Conservation (phyloP, 2,113 vertebrate genomes). For the Lutjanus erythropterus region DNA sequence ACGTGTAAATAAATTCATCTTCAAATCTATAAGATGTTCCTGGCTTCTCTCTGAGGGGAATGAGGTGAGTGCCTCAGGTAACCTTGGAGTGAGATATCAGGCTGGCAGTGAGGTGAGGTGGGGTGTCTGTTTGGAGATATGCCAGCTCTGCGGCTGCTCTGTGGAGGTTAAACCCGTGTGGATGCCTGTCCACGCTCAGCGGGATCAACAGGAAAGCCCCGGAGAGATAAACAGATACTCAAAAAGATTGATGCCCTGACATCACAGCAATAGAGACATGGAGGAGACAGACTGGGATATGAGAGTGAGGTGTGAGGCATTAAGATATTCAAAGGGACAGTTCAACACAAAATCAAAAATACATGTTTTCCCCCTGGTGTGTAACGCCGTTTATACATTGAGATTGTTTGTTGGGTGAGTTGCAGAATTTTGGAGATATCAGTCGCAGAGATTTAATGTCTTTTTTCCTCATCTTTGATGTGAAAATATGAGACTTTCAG, state of each 20-base stretch:
- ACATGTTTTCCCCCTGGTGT: no score
- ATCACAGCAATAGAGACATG: slow-evolving; percentile 33
- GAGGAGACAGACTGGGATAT: background rate
- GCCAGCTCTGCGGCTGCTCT: slow-evolving; percentile 8
- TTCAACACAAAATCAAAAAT: no score
- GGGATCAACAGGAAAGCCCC: slow-evolving; percentile 52
- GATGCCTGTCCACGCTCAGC: slow-evolving; percentile 33
- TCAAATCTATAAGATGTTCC: background rate
- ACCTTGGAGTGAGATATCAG: slow-evolving; percentile 33
- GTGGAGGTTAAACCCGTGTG: slow-evolving; percentile 30
- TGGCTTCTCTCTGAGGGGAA: background rate
- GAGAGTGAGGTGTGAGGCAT: slow-evolving; percentile 7
- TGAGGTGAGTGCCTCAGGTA: background rate
- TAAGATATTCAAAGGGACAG: no score
- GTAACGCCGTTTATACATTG: no score
- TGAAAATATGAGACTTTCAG: no score
- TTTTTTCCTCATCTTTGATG: no score
- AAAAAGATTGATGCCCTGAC: slow-evolving; percentile 63
- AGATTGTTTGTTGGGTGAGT: no score
- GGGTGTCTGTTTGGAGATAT: background rate
- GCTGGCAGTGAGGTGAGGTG: background rate
- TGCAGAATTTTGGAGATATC: no score
- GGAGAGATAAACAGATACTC: slow-evolving; percentile 57
- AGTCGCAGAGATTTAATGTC: no score
- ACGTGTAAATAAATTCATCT: slow-evolving; percentile 5